Percentiles rank a stretch among this genome's conserved stretches.
Evolutionary conservation across 1,140 invertebrate species (phyloP).

Genomic region (Sweltsa coloradensis): DNA sequence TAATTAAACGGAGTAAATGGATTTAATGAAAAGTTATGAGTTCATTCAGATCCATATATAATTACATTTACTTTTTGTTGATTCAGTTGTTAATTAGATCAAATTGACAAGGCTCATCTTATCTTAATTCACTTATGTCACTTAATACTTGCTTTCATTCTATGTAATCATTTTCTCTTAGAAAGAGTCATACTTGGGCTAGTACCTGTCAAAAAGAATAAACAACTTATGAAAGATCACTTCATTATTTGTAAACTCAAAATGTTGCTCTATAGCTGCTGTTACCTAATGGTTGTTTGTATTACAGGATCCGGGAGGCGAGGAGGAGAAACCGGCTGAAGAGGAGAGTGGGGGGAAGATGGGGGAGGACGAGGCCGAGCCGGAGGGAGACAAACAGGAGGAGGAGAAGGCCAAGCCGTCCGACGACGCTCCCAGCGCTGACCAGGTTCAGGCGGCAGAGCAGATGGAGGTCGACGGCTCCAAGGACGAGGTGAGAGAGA

Average conservation of each 20-base stretch:
- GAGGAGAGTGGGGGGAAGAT: not conserved
- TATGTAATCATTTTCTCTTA: constrained; percentile 4
- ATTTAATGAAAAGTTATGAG: no score
- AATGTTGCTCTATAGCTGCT: not conserved
- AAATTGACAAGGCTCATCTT: no score
- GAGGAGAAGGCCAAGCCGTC: constrained; percentile 14
- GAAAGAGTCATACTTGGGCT: not conserved
- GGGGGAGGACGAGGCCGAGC: not conserved
- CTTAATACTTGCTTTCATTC: not conserved
- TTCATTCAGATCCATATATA: no score
- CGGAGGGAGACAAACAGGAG: constrained; percentile 19
- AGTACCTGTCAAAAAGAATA: not conserved
- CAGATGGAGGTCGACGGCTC: constrained; percentile 21
- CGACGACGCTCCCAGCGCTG: constrained; percentile 12
- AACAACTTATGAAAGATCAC: not conserved
- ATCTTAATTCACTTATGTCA: not conserved
- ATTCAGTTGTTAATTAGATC: no score
- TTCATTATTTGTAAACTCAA: not conserved
- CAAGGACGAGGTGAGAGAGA: constrained; percentile 7
- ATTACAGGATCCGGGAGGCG: no score
- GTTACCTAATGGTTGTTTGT: no score
- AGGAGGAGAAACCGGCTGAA: not conserved
- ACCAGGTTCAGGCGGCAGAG: constrained; percentile 35
- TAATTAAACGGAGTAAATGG: no score
- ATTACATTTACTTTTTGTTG: no score